Conservation (phyloP, 2,888 invertebrate species). For the Linnaemya tessellans region DNA sequence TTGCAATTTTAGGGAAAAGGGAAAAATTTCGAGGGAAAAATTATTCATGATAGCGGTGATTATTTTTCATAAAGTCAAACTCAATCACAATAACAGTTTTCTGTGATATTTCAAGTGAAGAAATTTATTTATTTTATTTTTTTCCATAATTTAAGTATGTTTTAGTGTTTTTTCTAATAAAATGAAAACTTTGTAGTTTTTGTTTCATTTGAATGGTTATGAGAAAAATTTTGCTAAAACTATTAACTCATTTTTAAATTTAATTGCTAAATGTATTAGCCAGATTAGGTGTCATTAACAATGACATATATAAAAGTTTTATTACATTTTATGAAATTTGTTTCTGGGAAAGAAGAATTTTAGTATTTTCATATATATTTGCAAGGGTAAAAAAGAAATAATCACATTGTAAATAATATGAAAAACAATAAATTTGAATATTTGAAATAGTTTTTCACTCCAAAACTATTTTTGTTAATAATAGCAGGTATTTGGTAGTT, state of each 20-base stretch:
- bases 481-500: background rate
- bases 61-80: slow-evolving; percentile 20
- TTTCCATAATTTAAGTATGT: too few relatives aligned
- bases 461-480: background rate
- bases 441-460: too few relatives aligned
- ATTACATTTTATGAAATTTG: too few relatives aligned
- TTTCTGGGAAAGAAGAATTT: too few relatives aligned
- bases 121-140: background rate
- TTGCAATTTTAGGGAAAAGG: too few relatives aligned
- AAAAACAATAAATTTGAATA: too few relatives aligned
- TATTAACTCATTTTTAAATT: background rate
- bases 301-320: background rate
- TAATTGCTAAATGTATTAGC: background rate
- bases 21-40: too few relatives aligned
- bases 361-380: too few relatives aligned
- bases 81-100: background rate
- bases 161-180: background rate
- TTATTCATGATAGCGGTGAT: too few relatives aligned
- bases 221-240: background rate
- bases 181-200: background rate
- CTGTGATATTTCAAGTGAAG: background rate
- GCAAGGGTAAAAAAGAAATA: too few relatives aligned
- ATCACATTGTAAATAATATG: too few relatives aligned
- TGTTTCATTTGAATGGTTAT: background rate
- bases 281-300: background rate